Conservation (phyloP, 1,140 invertebrate species). For the Drosophila miranda region DNA sequence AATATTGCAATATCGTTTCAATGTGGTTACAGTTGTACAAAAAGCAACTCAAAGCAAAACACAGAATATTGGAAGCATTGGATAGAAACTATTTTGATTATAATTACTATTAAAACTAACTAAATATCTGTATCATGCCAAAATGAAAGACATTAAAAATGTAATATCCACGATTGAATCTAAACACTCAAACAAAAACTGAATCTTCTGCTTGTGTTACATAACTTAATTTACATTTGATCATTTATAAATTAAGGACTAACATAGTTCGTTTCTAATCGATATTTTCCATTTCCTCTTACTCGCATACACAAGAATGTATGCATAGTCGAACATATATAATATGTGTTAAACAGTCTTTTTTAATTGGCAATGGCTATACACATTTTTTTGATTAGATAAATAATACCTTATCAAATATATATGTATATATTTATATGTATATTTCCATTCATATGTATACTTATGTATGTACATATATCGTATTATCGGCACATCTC, state of each 20-base stretch:
- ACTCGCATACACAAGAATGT: constrained; percentile 13
- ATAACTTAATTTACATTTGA: constrained; percentile 4
- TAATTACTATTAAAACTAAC: constrained; percentile 18
- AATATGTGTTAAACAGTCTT: constrained; percentile 69
- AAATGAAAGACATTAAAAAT: not conserved
- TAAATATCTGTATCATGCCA: not conserved
- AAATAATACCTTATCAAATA: constrained; percentile 19
- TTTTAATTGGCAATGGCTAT: constrained; percentile 67
- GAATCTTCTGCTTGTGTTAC: no score
- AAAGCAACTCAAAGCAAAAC: constrained; percentile 44
- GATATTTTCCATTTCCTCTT: constrained; percentile 4
- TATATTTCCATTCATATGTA: constrained; percentile 12
- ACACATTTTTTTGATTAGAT: constrained; percentile 54
- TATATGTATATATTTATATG: constrained; percentile 8
- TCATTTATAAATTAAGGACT: constrained; percentile 15
- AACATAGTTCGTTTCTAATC: constrained; percentile 25
- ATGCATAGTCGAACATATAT: constrained; percentile 25
- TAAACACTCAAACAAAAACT: no score
- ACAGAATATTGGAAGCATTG: constrained; percentile 62
- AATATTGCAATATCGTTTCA: constrained; percentile 59
- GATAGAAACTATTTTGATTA: constrained; percentile 35
- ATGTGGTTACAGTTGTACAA: constrained; percentile 24
- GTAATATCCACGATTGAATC: not conserved
- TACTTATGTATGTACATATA: constrained; percentile 12
- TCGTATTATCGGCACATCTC: not conserved